Evolutionary conservation across 2,888 invertebrate species (phyloP).

Genomic region (Acanthosoma haemorrhoidale): DNA sequence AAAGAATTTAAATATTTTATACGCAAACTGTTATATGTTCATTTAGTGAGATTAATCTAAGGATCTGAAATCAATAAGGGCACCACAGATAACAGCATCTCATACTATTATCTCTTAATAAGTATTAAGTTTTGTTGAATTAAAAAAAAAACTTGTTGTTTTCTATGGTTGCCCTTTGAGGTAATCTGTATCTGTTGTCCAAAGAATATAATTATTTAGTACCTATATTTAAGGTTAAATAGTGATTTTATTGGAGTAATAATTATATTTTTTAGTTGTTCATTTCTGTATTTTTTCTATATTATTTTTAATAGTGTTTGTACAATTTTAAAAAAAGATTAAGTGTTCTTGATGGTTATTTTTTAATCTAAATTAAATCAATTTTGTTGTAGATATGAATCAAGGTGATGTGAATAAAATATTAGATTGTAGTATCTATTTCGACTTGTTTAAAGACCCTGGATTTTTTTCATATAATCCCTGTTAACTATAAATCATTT

Average conservation of each 20-base stretch:
- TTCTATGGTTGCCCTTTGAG: background rate
- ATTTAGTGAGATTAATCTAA: constrained; percentile 5
- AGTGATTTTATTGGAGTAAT: background rate
- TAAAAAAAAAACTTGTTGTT: background rate
- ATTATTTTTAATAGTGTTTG: background rate
- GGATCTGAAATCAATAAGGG: background rate
- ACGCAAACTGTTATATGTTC: background rate
- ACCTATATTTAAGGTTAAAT: background rate
- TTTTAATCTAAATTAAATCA: background rate
- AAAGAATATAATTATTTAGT: background rate
- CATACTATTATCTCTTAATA: background rate
- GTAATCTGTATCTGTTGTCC: background rate
- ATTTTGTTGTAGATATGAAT: background rate
- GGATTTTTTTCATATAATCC: background rate
- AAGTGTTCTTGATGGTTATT: background rate
- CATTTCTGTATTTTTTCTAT: too few relatives aligned
- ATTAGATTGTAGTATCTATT: background rate
- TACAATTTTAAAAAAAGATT: background rate
- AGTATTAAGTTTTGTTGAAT: background rate
- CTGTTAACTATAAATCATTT: too few relatives aligned
- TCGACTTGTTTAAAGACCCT: background rate
- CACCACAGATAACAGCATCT: background rate
- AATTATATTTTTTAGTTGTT: background rate
- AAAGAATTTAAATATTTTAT: background rate
- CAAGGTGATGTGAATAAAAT: constrained; percentile 10